These are phyloP conservation scores for Aegithalos caudatus DNA, from an alignment of 2,113 vertebrate genomes.

Conservation along the genomic window DNA sequence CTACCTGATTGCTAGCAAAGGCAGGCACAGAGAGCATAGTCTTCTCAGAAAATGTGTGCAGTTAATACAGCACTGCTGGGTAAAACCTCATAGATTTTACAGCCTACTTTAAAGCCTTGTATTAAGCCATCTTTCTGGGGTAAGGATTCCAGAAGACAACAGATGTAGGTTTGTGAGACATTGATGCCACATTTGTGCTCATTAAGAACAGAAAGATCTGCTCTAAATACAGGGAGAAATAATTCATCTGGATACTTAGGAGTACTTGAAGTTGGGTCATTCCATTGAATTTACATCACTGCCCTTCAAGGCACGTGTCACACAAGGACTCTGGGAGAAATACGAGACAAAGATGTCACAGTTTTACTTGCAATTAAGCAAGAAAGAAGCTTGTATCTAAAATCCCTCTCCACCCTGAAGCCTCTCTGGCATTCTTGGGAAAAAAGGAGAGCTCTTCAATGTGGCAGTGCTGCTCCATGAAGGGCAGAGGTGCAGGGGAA, in stretches of 20 bases:
- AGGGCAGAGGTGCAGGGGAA: fast-evolving
- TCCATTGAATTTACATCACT: neutral
- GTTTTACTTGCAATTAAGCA: neutral
- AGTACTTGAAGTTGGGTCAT: neutral
- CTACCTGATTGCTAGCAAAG: neutral
- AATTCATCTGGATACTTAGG: neutral
- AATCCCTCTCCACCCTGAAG: neutral
- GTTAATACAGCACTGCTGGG: neutral
- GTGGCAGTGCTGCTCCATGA: neutral
- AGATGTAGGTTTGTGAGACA: neutral
- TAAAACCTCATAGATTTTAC: neutral
- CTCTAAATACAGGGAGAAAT: neutral
- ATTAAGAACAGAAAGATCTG: neutral
- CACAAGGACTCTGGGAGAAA: neutral
- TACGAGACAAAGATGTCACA: neutral
- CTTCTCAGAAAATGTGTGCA: neutral
- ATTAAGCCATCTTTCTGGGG: neutral
- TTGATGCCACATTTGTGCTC: neutral
- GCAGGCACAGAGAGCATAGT: neutral
- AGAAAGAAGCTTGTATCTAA: neutral
- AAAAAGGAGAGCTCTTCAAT: neutral
- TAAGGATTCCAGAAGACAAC: neutral
- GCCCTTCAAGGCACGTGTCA: neutral
- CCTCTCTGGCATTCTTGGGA: neutral
- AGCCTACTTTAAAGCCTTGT: neutral